These are phyloP conservation scores for Antechinus stuartii DNA, from an alignment of 2,113 vertebrate species.

Conservation along the genomic window DNA sequence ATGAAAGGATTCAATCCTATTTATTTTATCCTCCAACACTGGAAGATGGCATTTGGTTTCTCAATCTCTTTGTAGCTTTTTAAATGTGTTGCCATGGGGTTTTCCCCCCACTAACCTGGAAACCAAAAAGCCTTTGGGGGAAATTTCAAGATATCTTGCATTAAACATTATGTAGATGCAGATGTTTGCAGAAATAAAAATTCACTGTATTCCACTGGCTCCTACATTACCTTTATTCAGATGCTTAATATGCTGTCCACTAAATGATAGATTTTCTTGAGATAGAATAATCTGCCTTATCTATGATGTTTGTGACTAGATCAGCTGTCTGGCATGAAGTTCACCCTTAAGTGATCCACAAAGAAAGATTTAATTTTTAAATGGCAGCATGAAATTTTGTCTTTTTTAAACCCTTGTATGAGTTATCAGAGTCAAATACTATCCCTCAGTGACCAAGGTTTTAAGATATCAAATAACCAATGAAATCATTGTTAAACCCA, in stretches of 20 bases:
- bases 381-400: constrained; percentile 1
- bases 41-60: constrained; percentile 61
- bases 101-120: background rate
- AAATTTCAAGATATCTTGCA: constrained; percentile 30
- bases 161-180: constrained; percentile 7
- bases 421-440: background rate
- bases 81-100: background rate
- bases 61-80: constrained; percentile 51
- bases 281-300: constrained; percentile 8
- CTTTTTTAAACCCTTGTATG: background rate
- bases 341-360: background rate
- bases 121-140: constrained; percentile 15
- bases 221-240: background rate
- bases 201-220: constrained; percentile 3
- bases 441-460: background rate
- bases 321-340: background rate
- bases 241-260: background rate
- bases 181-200: constrained; percentile 52
- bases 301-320: background rate
- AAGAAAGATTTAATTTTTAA: background rate
- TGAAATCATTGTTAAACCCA: background rate
- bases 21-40: constrained; percentile 55
- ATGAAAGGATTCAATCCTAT: constrained; percentile 78
- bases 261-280: constrained; percentile 40
- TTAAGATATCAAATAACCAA: background rate